phyloP scores from a whole-genome alignment of 2,797 vertebrate species.

The Melanotaenia maccullochi region DNA sequence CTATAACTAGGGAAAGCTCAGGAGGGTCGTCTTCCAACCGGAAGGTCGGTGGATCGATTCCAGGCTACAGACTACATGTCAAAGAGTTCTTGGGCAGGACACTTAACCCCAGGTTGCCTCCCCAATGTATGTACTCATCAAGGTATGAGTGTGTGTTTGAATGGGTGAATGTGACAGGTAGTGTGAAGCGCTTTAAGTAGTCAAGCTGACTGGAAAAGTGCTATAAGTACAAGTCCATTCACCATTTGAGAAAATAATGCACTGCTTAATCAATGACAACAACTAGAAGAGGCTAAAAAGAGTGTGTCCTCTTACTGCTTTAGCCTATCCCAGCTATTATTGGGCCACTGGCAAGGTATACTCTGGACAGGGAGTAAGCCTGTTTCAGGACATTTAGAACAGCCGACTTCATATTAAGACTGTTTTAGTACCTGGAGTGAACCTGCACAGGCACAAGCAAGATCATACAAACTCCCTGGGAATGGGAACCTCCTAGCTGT shows the following conservation, averaged over 20 bases:
- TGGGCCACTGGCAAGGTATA: not conserved
- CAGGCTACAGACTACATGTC: too few relatives aligned
- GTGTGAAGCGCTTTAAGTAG: too few relatives aligned
- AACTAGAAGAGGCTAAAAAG: not conserved
- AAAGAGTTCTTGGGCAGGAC: too few relatives aligned
- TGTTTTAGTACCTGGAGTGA: not conserved
- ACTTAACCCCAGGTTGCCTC: too few relatives aligned
- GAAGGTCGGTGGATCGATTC: too few relatives aligned
- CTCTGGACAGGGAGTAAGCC: not conserved
- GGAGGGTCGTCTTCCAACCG: too few relatives aligned
- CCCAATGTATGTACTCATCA: too few relatives aligned
- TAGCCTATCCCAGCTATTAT: not conserved
- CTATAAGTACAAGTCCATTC: too few relatives aligned
- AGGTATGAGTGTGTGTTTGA: too few relatives aligned
- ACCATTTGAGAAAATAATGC: not conserved
- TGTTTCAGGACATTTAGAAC: not conserved
- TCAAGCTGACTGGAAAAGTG: not conserved
- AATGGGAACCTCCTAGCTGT: not conserved
- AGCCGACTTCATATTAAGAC: not conserved
- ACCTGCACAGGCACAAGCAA: not conserved
- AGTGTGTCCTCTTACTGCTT: not conserved
- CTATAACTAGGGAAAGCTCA: not conserved
- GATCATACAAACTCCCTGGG: not conserved
- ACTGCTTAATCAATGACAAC: not conserved
- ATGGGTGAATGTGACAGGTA: too few relatives aligned